Evolutionary conservation across 1,140 invertebrate genomes (phyloP).

Genomic region (Anoplolepis gracilipes): DNA sequence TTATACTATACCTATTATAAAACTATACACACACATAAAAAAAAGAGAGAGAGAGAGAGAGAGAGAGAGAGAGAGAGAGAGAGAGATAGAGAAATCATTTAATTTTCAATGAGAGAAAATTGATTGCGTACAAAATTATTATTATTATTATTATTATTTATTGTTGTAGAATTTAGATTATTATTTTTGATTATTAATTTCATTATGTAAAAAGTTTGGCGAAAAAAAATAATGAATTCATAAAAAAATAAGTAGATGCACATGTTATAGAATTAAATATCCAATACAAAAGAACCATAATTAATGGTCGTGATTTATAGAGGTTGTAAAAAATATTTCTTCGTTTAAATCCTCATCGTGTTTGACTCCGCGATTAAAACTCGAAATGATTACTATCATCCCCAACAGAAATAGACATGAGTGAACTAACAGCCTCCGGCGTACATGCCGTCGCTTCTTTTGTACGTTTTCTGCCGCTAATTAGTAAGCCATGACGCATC

Average conservation of each 20-base stretch:
- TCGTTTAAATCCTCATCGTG: background rate
- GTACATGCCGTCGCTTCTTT: slow-evolving; percentile 2
- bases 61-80: background rate
- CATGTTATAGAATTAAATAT: background rate
- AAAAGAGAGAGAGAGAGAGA: background rate
- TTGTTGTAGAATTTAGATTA: background rate
- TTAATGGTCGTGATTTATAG: background rate
- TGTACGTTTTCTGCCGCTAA: slow-evolving; percentile 22
- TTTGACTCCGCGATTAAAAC: background rate
- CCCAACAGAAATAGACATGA: slow-evolving; percentile 45
- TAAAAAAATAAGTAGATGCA: slow-evolving; percentile 1
- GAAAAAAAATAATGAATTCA: background rate
- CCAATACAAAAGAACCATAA: background rate
- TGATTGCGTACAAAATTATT: background rate
- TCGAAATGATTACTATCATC: slow-evolving; percentile 3
- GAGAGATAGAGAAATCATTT: background rate
- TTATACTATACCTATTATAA: background rate
- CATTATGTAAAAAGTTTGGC: background rate
- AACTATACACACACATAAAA: background rate
- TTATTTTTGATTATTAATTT: background rate
- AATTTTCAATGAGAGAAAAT: background rate
- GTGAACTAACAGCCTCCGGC: slow-evolving; percentile 13
- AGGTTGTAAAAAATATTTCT: background rate
- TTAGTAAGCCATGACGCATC: slow-evolving; percentile 62
- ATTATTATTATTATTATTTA: background rate